Evolutionary conservation across 2,113 vertebrate genomes (phyloP).

Genomic region (Sclerurus mexicanus): DNA sequence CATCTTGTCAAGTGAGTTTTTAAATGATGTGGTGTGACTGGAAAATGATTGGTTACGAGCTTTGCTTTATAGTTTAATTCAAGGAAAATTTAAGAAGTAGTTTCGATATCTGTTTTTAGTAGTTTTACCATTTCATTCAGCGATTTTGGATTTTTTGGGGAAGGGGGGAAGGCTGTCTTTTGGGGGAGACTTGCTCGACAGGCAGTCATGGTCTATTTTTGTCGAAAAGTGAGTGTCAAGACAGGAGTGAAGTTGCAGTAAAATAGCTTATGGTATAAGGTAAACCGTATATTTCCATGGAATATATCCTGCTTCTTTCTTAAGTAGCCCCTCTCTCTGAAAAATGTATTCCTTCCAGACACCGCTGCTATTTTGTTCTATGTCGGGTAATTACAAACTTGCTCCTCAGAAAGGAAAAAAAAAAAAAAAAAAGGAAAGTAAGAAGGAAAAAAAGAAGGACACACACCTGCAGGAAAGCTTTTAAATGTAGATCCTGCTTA

Average conservation of each 20-base stretch:
- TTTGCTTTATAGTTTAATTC: neutral
- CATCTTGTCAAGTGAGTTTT: neutral
- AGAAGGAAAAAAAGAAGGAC: neutral
- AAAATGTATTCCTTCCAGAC: slow-evolving; percentile 53
- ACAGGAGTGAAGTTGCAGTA: neutral
- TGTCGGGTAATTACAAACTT: slow-evolving; percentile 34
- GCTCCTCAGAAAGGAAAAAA: neutral
- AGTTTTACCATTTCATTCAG: neutral
- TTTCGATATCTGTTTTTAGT: neutral
- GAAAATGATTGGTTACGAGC: neutral
- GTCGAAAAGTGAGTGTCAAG: slow-evolving; percentile 37
- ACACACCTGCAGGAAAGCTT: slow-evolving; percentile 8
- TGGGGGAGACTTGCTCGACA: neutral
- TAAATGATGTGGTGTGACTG: neutral
- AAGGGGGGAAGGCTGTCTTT: neutral
- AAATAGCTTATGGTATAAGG: neutral
- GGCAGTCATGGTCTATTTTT: neutral
- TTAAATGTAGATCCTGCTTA: slow-evolving; percentile 1
- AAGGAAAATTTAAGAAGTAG: neutral
- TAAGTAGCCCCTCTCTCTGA: slow-evolving; percentile 27
- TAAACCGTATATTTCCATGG: slow-evolving; percentile 38
- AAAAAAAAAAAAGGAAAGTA: neutral
- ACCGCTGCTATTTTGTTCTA: slow-evolving; percentile 29
- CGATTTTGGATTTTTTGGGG: neutral
- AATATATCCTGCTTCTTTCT: slow-evolving; percentile 44